phyloP scores from a whole-genome alignment of 1,140 invertebrate species.

The Drosophila eugracilis region DNA sequence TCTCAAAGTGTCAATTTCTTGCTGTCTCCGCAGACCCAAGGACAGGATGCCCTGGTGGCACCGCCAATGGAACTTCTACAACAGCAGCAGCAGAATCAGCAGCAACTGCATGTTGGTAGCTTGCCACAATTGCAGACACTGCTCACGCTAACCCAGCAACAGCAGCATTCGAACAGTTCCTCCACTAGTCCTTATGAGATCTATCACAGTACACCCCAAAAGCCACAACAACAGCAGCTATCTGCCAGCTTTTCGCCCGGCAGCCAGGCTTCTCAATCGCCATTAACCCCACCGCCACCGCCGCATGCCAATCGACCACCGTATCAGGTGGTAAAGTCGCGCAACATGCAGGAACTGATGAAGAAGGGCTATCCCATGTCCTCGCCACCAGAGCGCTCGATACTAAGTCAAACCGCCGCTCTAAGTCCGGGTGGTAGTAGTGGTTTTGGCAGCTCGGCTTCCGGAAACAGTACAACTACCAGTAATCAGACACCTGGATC shows the following conservation, averaged over 20 bases:
- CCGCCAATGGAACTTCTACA: conserved; percentile 84
- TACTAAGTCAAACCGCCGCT: conserved; percentile 87
- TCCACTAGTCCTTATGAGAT: conserved; percentile 84
- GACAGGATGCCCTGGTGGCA: conserved; percentile 77
- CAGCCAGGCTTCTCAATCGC: conserved; percentile 85
- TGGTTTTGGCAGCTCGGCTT: conserved; percentile 68
- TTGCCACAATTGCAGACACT: conserved; percentile 56
- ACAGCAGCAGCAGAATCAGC: conserved; percentile 67
- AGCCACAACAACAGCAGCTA: conserved; percentile 65
- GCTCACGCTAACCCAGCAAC: conserved; percentile 54
- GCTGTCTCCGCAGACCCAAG: conserved; percentile 63
- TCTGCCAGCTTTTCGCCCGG: conserved; percentile 85
- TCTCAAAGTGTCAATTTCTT: conserved; percentile 85
- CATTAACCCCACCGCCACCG: conserved; percentile 75
- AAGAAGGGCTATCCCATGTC: conserved; percentile 86
- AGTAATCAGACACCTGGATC: conserved; percentile 32
- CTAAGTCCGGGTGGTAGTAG: conserved; percentile 78
- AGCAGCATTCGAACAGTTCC: conserved; percentile 65
- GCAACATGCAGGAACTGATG: conserved; percentile 85
- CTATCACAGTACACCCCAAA: conserved; percentile 84
- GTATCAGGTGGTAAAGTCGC: conserved; percentile 85
- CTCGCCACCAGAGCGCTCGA: conserved; percentile 84
- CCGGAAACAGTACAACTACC: conserved; percentile 49
- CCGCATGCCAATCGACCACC: conserved; percentile 87
- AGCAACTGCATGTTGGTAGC: conserved; percentile 62